Conservation (phyloP, 1,140 invertebrate species). For the Rhagoletis pomonella region DNA sequence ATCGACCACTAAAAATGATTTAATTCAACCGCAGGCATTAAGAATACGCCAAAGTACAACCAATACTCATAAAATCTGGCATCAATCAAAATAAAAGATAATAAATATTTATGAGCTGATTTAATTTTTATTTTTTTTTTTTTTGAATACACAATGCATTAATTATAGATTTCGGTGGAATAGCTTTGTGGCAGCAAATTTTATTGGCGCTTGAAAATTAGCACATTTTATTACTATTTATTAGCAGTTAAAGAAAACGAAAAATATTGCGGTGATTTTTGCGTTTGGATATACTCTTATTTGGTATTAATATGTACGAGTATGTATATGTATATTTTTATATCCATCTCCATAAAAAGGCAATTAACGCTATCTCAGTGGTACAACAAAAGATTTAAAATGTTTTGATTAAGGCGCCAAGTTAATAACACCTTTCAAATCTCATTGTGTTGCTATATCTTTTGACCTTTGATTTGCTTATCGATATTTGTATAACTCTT, state of each 20-base stretch:
- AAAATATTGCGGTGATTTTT: background rate
- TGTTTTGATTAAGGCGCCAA: conserved; percentile 42
- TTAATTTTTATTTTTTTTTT: background rate
- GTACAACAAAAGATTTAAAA: conserved; percentile 20
- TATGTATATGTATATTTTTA: background rate
- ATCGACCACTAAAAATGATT: conserved; percentile 6
- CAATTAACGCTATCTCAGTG: conserved; percentile 31
- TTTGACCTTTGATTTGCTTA: background rate
- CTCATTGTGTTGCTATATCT: background rate
- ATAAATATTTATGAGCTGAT: background rate
- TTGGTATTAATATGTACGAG: too few relatives aligned
- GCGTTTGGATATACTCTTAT: too few relatives aligned
- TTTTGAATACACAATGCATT: background rate
- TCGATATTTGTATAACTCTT: background rate
- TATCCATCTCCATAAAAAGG: background rate
- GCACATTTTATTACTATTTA: background rate
- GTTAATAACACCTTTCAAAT: background rate
- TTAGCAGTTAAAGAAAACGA: background rate
- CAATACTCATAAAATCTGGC: background rate
- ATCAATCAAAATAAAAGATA: conserved; percentile 40
- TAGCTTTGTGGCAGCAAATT: background rate
- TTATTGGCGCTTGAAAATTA: conserved; percentile 10
- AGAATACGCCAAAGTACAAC: too few relatives aligned
- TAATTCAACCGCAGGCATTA: conserved; percentile 1
- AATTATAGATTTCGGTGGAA: conserved; percentile 19